Base-by-base conservation (phyloP, 1,140 invertebrate genomes). In the Scaptomyza montana region DNA sequence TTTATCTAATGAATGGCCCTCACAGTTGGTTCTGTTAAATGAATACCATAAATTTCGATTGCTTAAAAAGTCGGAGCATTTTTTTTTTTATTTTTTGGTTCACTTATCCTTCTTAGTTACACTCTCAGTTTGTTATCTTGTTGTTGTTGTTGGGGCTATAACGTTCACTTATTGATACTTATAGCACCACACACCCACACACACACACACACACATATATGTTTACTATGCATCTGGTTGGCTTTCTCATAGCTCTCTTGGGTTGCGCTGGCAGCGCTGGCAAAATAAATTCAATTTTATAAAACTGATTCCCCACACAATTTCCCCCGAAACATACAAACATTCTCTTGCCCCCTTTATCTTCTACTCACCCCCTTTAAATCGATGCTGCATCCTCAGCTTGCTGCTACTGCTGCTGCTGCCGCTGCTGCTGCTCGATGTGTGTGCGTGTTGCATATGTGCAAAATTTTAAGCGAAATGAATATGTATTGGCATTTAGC, bases 281-380 rank as follows among this genome's bases (percentile, higher is more conserved):
- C 79, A 80, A 87, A 87, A 87, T 87, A 87, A 87, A 87, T 87
- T 87, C 82, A 87, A 87, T 87, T 89, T 89, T 70, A 62, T 82
- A 89, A 87, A 87, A 87, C 82, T 87, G 82, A 87, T 89, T 87
- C 82, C 82, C 82, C 82, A 87, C 82, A 86, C 82, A 86, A 86
- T 86, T 86, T 86, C 85, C 77, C 63, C 70, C 63, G 67, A 47
- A 72, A 45, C 39, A 65, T 41, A 39, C 30, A 45, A 16, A 47
- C 43, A 12, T 49, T 41, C 33, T 5, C 39, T 21, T 30, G 19
- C 1, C 9, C n/a, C 8, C 53, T n/a, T 33, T 41, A 16, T 25
- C n/a, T n/a, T n/a, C n/a, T 16, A 16, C 16, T 16, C 16, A 16
- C 16, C 16, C 16, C 16, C 16, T 16, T 16, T 16, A 16, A 16